Evolutionary conservation across 2,113 vertebrate genomes (phyloP).

Genomic region (Corapipo altera): DNA sequence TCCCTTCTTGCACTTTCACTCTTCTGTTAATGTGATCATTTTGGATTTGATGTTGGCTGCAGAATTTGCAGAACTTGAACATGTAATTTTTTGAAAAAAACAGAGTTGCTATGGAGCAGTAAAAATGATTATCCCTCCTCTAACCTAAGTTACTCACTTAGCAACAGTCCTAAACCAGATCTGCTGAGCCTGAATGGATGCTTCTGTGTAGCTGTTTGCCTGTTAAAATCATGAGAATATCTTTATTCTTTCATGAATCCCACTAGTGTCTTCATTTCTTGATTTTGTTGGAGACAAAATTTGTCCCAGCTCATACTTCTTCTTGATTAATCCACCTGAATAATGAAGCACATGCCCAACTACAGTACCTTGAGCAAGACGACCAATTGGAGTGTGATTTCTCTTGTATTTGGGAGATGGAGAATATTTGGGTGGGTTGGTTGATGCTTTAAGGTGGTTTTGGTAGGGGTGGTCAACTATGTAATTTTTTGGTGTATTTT

Average conservation of each 20-base stretch:
- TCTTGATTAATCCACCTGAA: not conserved
- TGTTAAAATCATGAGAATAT: not conserved
- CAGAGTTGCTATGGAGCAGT: conserved; percentile 33
- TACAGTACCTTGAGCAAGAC: not conserved
- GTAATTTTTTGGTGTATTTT: not conserved
- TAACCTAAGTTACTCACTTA: conserved; percentile 25
- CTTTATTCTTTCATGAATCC: not conserved
- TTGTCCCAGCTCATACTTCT: not conserved
- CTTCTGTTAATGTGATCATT: not conserved
- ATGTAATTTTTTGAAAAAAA: not conserved
- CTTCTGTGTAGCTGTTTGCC: not conserved
- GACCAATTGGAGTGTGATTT: not conserved
- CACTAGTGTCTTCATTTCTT: not conserved
- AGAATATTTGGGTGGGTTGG: not conserved
- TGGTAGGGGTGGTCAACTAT: not conserved
- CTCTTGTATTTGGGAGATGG: not conserved
- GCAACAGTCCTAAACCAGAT: conserved; percentile 2
- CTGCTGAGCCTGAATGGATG: not conserved
- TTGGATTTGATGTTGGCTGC: not conserved
- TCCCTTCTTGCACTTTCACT: not conserved
- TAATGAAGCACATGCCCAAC: not conserved
- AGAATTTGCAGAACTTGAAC: not conserved
- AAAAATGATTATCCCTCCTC: not conserved
- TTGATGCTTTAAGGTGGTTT: not conserved
- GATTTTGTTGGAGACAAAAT: not conserved